These are phyloP conservation scores for Picathartes gymnocephalus DNA, from an alignment of 2,113 vertebrate genomes.

Conservation along the genomic window DNA sequence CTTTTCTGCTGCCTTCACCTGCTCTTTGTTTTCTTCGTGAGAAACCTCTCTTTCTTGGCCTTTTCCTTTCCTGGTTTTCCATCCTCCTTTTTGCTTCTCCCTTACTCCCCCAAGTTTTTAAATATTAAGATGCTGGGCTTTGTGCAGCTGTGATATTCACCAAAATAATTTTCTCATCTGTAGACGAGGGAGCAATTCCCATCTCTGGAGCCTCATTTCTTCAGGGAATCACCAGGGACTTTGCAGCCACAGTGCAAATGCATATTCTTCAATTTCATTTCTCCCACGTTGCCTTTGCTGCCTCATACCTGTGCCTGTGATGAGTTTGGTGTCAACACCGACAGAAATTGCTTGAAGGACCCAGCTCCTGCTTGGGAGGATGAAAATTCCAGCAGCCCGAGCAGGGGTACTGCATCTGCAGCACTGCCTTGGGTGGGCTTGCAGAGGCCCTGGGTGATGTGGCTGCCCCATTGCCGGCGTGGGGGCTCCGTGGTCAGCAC, in stretches of 20 bases:
- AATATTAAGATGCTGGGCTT: neutral
- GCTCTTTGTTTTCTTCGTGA: neutral
- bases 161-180: neutral
- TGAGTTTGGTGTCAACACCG: neutral
- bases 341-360: neutral
- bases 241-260: neutral
- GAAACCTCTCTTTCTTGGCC: neutral
- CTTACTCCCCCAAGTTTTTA: neutral
- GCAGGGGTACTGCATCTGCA: neutral
- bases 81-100: neutral
- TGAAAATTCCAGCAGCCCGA: neutral
- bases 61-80: neutral
- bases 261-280: neutral
- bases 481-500: accelerated
- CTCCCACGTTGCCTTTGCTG: neutral
- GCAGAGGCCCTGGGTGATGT: neutral
- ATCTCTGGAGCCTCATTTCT: neutral
- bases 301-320: neutral
- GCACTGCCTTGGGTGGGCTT: neutral
- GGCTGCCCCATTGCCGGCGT: accelerated
- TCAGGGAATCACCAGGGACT: neutral
- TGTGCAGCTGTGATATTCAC: neutral
- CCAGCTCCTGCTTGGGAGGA: neutral
- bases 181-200: neutral
- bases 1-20: neutral